Evolutionary conservation across 2,113 vertebrate species (phyloP).

Genomic region (Callopanchax toddi): DNA sequence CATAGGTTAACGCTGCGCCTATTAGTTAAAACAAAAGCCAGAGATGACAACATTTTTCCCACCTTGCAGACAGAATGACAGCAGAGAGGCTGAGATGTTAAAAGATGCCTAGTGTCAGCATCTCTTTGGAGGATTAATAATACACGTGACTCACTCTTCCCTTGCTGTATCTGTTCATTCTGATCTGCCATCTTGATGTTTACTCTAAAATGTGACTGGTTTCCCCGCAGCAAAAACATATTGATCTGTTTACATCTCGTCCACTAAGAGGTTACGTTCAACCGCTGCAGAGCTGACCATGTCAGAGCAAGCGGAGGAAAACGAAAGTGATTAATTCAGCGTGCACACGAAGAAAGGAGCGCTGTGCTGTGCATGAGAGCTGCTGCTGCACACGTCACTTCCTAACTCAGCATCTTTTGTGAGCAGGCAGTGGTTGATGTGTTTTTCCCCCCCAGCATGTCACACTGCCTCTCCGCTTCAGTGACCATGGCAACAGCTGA

Average conservation of each 20-base stretch:
- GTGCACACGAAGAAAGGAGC: background rate
- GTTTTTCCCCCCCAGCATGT: slow-evolving; percentile 33
- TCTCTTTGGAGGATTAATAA: slow-evolving; percentile 54
- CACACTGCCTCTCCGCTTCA: slow-evolving; percentile 41
- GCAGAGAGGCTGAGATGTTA: slow-evolving; percentile 50
- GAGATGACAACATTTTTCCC: slow-evolving; percentile 27
- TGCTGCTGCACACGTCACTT: slow-evolving; percentile 19
- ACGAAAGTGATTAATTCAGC: slow-evolving; percentile 18
- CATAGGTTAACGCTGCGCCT: slow-evolving; percentile 7
- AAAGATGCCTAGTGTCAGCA: slow-evolving; percentile 25
- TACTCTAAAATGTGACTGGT: slow-evolving; percentile 9
- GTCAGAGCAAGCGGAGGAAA: background rate
- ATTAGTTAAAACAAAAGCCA: slow-evolving; percentile 19
- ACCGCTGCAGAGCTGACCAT: background rate
- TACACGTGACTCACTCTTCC: slow-evolving; percentile 50
- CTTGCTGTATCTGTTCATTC: slow-evolving; percentile 7
- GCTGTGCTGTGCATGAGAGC: background rate
- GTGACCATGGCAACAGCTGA: slow-evolving; percentile 75
- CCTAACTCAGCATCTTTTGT: slow-evolving; percentile 47
- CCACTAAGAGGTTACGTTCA: background rate
- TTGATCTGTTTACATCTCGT: too few species aligned
- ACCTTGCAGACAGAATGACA: slow-evolving; percentile 45
- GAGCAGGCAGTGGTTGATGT: slow-evolving; percentile 30
- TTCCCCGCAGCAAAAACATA: slow-evolving; percentile 4
- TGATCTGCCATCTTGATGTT: slow-evolving; percentile 15